These are phyloP conservation scores for Virgularia gustaviana DNA, from an alignment of 92 coral and sea anemone genomes.

Conservation along the genomic window DNA sequence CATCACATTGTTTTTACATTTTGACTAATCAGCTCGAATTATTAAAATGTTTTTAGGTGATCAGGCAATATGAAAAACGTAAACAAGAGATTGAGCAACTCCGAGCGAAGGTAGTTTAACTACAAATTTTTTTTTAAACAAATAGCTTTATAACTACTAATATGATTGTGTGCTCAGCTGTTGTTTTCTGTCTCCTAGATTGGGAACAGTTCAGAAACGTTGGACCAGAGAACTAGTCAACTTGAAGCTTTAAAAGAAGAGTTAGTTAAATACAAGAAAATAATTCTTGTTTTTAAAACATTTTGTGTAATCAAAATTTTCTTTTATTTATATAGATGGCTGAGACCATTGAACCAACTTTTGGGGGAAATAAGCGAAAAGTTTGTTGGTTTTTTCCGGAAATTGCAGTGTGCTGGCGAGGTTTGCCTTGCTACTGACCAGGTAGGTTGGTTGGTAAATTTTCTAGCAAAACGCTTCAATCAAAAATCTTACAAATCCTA, in stretches of 20 bases:
- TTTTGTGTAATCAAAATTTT: neutral
- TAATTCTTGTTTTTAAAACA: neutral
- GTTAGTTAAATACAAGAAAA: slow-evolving; percentile 28
- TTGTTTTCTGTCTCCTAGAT: slow-evolving; percentile 48
- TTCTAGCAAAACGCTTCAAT: neutral
- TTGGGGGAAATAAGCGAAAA: slow-evolving; percentile 71
- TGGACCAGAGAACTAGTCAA: slow-evolving; percentile 63
- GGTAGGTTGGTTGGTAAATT: slow-evolving; percentile 40
- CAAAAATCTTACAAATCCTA: too few species aligned
- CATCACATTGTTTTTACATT: neutral
- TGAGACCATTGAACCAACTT: slow-evolving; percentile 73
- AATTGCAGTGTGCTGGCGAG: slow-evolving; percentile 99
- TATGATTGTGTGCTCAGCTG: too few species aligned
- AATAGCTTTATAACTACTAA: neutral
- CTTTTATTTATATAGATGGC: slow-evolving; percentile 61
- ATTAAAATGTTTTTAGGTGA: slow-evolving; percentile 54
- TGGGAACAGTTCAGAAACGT: slow-evolving; percentile 47
- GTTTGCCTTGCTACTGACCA: slow-evolving; percentile 84
- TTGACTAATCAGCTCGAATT: neutral
- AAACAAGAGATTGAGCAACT: slow-evolving; percentile 72
- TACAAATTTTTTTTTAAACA: neutral
- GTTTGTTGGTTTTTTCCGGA: slow-evolving; percentile 83
- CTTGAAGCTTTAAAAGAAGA: slow-evolving; percentile 68
- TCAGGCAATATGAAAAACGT: slow-evolving; percentile 78
- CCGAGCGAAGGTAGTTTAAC: slow-evolving; percentile 41